phyloP scores from a whole-genome alignment of 2,797 vertebrate genomes.

The Steatocranus sp. region DNA sequence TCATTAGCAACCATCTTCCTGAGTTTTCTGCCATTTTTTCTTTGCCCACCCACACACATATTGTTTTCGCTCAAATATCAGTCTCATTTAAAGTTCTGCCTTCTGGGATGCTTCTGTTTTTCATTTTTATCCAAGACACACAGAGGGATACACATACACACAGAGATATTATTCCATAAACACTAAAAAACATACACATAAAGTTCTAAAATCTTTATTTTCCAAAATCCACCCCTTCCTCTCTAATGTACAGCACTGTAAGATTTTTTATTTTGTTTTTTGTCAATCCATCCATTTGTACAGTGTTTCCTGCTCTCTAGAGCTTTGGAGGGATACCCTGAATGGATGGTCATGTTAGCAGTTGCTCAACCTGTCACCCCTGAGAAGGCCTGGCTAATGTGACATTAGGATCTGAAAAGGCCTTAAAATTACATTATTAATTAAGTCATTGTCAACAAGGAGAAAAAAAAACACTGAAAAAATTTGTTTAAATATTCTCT shows the following conservation, averaged over 20 bases:
- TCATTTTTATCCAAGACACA: background rate
- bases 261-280: background rate
- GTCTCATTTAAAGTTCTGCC: background rate
- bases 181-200: slow-evolving; percentile 23
- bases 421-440: slow-evolving; percentile 58
- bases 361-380: slow-evolving; percentile 66
- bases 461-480: slow-evolving; percentile 42
- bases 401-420: slow-evolving; percentile 56
- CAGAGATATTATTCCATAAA: background rate
- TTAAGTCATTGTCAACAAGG: slow-evolving; percentile 42
- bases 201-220: slow-evolving; percentile 76
- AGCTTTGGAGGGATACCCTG: slow-evolving; percentile 67
- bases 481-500: slow-evolving; percentile 58
- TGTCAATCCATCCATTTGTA: slow-evolving; percentile 49
- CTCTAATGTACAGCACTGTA: slow-evolving; percentile 58
- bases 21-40: background rate
- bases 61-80: slow-evolving; percentile 1
- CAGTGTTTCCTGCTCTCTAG: slow-evolving; percentile 61
- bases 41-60: slow-evolving; percentile 2
- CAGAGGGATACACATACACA: fast-evolving
- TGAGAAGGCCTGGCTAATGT: slow-evolving; percentile 70
- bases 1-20: slow-evolving; percentile 3
- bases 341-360: slow-evolving; percentile 65
- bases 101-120: background rate
- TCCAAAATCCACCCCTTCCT: slow-evolving; percentile 58